Conservation (phyloP, 1,140 invertebrate genomes). For the Aphelenchoides besseyi region DNA sequence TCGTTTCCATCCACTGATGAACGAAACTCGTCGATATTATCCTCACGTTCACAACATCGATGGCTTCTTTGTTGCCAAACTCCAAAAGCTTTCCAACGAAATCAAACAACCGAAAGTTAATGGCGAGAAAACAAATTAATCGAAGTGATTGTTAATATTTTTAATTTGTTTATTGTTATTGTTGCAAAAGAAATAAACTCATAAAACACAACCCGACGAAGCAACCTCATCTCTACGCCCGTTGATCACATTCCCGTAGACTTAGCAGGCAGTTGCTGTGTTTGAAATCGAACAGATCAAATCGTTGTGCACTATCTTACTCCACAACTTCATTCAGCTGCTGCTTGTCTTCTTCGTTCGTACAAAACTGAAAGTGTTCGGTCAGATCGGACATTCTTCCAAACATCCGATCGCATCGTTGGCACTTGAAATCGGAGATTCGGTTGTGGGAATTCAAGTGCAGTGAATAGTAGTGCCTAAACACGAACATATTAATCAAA, state of each 20-base stretch:
- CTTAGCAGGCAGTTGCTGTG: too few relatives aligned
- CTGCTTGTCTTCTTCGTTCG: too few relatives aligned
- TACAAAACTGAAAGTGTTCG: conserved; percentile 8
- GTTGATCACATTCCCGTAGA: too few relatives aligned
- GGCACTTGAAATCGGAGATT: not conserved
- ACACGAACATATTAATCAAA: too few relatives aligned
- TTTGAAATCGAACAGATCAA: too few relatives aligned
- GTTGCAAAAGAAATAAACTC: not conserved
- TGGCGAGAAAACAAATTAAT: conserved; percentile 4
- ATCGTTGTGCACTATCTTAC: too few relatives aligned
- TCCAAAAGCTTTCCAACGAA: conserved; percentile 66
- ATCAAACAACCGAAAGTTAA: conserved; percentile 4
- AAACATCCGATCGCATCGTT: not conserved
- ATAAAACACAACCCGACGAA: not conserved
- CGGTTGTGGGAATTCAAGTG: conserved; percentile 3
- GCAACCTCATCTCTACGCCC: too few relatives aligned
- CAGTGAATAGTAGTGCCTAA: not conserved
- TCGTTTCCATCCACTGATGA: conserved; percentile 83
- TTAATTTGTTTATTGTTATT: not conserved
- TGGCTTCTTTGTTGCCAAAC: conserved; percentile 97
- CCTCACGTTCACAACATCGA: conserved; percentile 98
- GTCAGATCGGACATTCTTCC: not conserved
- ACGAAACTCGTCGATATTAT: conserved; percentile 85
- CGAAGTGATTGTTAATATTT: conserved; percentile 3
- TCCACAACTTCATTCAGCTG: too few relatives aligned